Conservation (phyloP, 2,113 vertebrate genomes). For the Malurus melanocephalus region DNA sequence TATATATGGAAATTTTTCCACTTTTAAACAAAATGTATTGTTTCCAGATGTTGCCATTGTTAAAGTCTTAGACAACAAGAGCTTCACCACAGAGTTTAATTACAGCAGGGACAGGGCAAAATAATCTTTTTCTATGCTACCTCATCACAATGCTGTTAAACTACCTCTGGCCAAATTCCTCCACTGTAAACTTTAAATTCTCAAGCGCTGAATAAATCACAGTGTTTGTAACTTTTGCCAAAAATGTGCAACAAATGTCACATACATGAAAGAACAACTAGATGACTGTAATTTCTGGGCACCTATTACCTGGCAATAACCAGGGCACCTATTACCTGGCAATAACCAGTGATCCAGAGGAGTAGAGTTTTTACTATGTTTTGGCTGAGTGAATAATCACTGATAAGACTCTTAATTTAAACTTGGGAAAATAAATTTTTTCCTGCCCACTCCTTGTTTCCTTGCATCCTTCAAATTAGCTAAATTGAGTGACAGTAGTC, state of each 20-base stretch:
- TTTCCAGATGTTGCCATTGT: background rate
- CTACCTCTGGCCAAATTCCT: background rate
- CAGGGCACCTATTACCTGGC: background rate
- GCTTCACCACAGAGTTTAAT: background rate
- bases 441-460: background rate
- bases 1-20: background rate
- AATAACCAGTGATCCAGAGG: background rate
- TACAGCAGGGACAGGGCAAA: background rate
- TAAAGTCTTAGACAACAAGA: background rate
- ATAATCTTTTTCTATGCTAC: background rate
- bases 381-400: background rate
- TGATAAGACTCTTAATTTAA: conserved; percentile 2
- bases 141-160: background rate
- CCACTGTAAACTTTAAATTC: background rate
- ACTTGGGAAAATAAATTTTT: background rate
- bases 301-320: background rate
- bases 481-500: background rate
- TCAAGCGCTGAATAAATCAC: background rate
- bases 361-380: background rate
- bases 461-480: background rate
- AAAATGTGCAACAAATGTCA: background rate
- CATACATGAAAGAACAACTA: background rate
- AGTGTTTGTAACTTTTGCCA: background rate
- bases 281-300: background rate
- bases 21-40: background rate